These are phyloP conservation scores for Hafferia zeledoni DNA, from an alignment of 2,797 vertebrate species.

Conservation along the genomic window DNA sequence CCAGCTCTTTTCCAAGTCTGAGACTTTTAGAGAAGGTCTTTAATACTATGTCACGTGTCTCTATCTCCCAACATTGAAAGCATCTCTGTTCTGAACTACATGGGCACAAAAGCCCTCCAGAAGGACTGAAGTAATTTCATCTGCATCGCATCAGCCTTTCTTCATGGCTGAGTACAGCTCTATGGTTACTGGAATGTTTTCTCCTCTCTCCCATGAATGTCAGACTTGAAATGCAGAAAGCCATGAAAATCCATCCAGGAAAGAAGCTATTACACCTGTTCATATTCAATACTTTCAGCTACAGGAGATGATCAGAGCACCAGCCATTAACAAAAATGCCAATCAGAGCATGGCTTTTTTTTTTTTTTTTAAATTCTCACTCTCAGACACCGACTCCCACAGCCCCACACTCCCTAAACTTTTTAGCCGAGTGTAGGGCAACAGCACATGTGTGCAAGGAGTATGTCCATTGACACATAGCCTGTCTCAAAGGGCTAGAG, in stretches of 20 bases:
- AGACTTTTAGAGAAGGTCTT: not conserved
- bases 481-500: not conserved
- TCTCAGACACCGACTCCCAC: not conserved
- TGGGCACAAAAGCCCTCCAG: not conserved
- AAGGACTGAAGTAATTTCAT: not conserved
- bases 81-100: not conserved
- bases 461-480: not conserved
- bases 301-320: not conserved
- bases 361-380: not conserved
- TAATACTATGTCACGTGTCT: not conserved
- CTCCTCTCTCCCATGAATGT: not conserved
- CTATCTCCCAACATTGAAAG: not conserved
- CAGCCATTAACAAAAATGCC: not conserved
- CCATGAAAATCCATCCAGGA: not conserved
- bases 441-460: not conserved
- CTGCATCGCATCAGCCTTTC: not conserved
- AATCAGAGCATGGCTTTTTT: not conserved
- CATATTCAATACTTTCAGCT: not conserved
- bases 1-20: not conserved
- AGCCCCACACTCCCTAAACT: accelerated
- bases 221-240: not conserved
- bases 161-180: not conserved
- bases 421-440: not conserved
- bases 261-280: not conserved
- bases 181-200: not conserved